Conservation (phyloP, 2,113 vertebrate species). For the Bufo bufo region DNA sequence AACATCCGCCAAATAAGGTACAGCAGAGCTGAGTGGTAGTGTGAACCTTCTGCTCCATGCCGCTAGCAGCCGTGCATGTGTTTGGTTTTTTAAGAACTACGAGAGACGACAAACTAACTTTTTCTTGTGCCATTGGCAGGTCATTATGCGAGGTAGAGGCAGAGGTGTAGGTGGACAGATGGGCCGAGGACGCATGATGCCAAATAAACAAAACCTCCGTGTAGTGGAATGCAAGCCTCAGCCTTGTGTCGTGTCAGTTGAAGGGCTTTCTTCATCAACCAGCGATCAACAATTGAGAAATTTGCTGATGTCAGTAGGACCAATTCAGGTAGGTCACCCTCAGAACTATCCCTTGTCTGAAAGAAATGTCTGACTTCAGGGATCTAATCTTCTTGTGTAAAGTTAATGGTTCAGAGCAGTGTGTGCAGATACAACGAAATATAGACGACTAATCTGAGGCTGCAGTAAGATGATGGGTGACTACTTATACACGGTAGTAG, state of each 20-base stretch:
- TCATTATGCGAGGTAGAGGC: constrained; percentile 84
- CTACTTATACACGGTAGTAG: too few species aligned
- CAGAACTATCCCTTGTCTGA: background rate
- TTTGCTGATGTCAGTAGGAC: constrained; percentile 93
- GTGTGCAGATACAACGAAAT: too few species aligned
- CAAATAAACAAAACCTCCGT: constrained; percentile 83
- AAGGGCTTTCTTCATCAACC: constrained; percentile 95
- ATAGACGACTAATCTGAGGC: too few species aligned
- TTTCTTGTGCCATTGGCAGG: constrained; percentile 74
- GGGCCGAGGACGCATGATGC: constrained; percentile 81
- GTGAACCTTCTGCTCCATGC: background rate
- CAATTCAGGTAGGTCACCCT: constrained; percentile 85
- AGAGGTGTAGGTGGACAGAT: constrained; percentile 78
- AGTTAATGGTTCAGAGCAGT: too few species aligned
- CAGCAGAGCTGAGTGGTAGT: background rate
- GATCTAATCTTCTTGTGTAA: background rate
- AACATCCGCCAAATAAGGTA: constrained; percentile 80
- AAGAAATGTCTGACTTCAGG: background rate
- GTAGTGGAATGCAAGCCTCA: constrained; percentile 81
- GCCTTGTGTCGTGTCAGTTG: constrained; percentile 87
- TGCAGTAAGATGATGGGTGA: too few species aligned
- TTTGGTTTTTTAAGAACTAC: background rate
- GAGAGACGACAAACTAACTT: constrained; percentile 49
- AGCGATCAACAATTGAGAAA: constrained; percentile 89
- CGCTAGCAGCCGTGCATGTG: background rate